Base-by-base conservation (phyloP, 2,113 vertebrate species). In the Lonchura striata region DNA sequence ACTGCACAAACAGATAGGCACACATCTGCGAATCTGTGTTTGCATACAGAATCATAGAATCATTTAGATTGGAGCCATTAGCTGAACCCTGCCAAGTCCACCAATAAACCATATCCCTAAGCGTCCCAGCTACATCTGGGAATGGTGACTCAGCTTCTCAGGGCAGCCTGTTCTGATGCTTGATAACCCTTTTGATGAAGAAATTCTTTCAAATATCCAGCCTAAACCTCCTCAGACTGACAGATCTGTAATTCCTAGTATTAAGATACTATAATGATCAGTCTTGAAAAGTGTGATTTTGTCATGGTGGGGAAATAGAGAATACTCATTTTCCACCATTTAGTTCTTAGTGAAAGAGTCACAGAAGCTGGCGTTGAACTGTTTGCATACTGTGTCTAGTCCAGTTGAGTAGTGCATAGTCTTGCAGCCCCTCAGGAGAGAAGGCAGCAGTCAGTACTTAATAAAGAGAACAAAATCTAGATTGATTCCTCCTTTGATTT, bases 61-160 rank as follows among this genome's bases (percentile, higher is more conserved):
- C 41, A 7, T 54, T 80, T 80, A 33, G 25, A 18, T 47, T 47
- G n/a, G 65, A 81, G 46, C 44, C 37, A 37, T 65, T 82, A 33
- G n/a, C n/a, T 18, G 6, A 37, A 41, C 63, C 22, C 25, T 82
- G 47, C 87, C 63, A 82, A 54, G 54, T 61, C n/a, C 54, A 49
- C 22, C 24, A 9, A 78, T 75, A 35, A 82, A 53, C n/a, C 11
- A 15, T 10, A 46, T 60, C 39, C 30, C 24, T 53, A 8, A 68
- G 33, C 0, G 0, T 72, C 39, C 33, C 53, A 59, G 53, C 37
- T 82, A 10, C 46, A 18, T 59, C 59, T 2, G 3, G 30, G n/a
- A 57, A 39, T 53, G n/a, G n/a, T 52, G 52, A 59, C 52, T 79
- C 21, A 46, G 1, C 52, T 46, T 52, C 39, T 28, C 39, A 60